Evolutionary conservation across 2,797 vertebrate species (phyloP), one percentile per base, ranked within the genome.

Genomic region (Typhlichthys eigenmanni): DNA sequence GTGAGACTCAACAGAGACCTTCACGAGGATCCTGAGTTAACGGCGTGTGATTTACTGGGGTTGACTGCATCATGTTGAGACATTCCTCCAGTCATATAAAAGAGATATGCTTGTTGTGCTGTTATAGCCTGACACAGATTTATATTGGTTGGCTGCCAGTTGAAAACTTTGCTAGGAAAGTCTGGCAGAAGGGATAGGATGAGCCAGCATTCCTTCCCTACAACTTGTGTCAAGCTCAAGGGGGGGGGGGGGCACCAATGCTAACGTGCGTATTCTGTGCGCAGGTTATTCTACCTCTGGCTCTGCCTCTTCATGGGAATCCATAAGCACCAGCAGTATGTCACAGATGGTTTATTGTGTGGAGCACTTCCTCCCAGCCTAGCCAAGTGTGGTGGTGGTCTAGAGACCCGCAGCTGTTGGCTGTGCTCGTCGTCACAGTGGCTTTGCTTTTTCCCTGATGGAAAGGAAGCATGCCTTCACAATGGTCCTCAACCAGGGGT

Each of bases 141-240:
- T 6, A 4, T 13, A 14, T 16, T 60, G 68, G 58, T 60, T 47
- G 13, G 16, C 7, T 61, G 48, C 59, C 59, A 61, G 32, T 43
- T n/a, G 55, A 17, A 38, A 47, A 45, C 49, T 9, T 56, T 19
- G 38, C 50, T 45, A 2, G 6, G 48, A 38, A 48, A 49, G 19
- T n/a, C 6, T 6, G 8, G 45, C 45, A 16, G 46, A 49, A 5
- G 47, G 12, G 13, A 16, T 34, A 55, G 29, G n/a, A 43, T 34
- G 38, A 55, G 34, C 24, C 9, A 49, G 14, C 48, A 49, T 14
- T 34, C 53, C 7, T 14, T n/a, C 14, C 52, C 13, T 32, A 13
- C 52, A 24, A 24, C 17, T 5, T 55, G 13, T 2, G 29, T 8
- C 32, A 14, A 10, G 29, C 16, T 6, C 38, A 13, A 32, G 29